A percentile compares a stretch with the other conserved stretches of the same genome.
Evolutionary conservation across 2,113 vertebrate species (phyloP).

Genomic region (Collichthys lucidus): DNA sequence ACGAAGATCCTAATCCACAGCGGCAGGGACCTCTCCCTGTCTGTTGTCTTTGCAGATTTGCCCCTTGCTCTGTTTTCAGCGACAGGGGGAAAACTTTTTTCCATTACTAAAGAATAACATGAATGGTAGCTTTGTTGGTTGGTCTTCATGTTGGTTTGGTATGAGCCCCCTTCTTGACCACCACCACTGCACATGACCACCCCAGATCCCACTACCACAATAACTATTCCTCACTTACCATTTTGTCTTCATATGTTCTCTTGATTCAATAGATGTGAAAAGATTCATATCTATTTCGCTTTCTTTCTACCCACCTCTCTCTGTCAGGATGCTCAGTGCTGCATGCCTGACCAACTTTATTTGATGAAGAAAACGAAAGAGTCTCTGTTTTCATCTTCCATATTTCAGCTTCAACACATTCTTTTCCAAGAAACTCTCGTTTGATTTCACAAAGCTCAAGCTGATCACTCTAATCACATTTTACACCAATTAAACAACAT

Average conservation of each 20-base stretch:
- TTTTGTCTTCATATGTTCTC: neutral
- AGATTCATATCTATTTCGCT: neutral
- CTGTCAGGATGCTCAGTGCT: conserved; percentile 72
- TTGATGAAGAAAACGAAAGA: conserved; percentile 54
- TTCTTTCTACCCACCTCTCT: neutral
- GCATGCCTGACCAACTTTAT: conserved; percentile 44
- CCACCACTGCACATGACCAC: conserved; percentile 2
- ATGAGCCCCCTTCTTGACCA: conserved; percentile 35
- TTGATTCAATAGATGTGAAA: neutral
- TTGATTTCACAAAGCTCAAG: conserved; percentile 5
- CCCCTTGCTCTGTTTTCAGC: conserved; percentile 69
- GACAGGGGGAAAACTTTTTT: conserved; percentile 60
- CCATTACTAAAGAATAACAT: conserved; percentile 60
- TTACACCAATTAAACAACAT: no score
- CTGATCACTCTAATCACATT: neutral
- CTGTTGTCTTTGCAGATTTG: conserved; percentile 77
- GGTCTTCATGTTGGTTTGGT: conserved; percentile 52
- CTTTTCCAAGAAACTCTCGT: conserved; percentile 22
- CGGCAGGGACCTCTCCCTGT: conserved; percentile 63
- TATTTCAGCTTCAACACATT: conserved; percentile 63
- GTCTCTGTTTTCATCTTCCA: conserved; percentile 56
- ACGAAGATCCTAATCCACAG: conserved; percentile 63
- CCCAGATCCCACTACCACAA: neutral
- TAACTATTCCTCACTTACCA: neutral
- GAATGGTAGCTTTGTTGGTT: conserved; percentile 78